Conservation (phyloP, 2,888 invertebrate species). For the Phoenoteleia sp. region DNA sequence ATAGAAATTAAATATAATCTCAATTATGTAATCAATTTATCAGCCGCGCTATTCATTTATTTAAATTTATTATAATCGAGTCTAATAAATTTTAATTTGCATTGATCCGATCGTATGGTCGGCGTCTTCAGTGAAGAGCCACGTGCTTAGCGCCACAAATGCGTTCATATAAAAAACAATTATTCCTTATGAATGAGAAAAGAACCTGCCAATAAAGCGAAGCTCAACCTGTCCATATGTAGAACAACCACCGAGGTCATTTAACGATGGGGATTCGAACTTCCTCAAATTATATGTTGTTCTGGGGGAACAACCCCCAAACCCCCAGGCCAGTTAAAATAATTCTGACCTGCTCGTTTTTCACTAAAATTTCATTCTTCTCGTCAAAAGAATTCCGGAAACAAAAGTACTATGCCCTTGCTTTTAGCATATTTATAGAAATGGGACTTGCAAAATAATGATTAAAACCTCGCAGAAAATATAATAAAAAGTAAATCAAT, state of each 20-base stretch:
- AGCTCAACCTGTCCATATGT: conserved; percentile 24
- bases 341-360: not conserved
- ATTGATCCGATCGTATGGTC: not conserved
- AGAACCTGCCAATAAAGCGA: conserved; percentile 43
- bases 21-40: too few relatives aligned
- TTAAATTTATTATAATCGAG: conserved; percentile 2
- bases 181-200: conserved; percentile 43
- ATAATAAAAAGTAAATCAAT: too few relatives aligned
- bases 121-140: conserved; percentile 1
- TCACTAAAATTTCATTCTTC: conserved; percentile 4
- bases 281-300: conserved; percentile 38
- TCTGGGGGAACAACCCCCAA: not conserved
- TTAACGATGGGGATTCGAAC: conserved; percentile 18
- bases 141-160: conserved; percentile 13
- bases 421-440: too few relatives aligned
- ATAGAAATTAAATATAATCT: too few relatives aligned
- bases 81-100: not conserved
- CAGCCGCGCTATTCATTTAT: not conserved
- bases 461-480: too few relatives aligned
- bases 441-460: too few relatives aligned
- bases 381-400: not conserved
- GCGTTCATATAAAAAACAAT: conserved; percentile 33
- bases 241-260: conserved; percentile 25
- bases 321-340: conserved; percentile 16
- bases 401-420: not conserved